Percentiles rank a stretch among this genome's conserved stretches.
phyloP scores from a whole-genome alignment of 1,140 invertebrate species.

The Cryptotermes secundus region DNA sequence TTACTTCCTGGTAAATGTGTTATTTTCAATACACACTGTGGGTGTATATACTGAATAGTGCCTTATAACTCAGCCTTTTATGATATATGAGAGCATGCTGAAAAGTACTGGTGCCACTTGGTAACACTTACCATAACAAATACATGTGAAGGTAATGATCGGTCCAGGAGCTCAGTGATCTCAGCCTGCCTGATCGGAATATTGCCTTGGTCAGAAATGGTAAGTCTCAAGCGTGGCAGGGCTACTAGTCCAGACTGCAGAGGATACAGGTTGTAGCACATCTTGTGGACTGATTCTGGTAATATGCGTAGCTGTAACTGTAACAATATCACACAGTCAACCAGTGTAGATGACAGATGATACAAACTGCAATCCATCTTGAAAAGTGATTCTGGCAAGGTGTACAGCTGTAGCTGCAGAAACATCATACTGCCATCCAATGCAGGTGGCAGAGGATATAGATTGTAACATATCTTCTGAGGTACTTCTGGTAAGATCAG shows the following conservation, averaged over 20 bases:
- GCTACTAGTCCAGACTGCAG: slow-evolving; percentile 67
- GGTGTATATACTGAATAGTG: too few species aligned
- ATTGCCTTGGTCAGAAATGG: slow-evolving; percentile 51
- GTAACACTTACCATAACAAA: slow-evolving; percentile 61
- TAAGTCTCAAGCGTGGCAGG: slow-evolving; percentile 64
- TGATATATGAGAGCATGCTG: too few species aligned
- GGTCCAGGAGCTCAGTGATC: slow-evolving; percentile 55
- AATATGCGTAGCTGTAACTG: slow-evolving; percentile 65
- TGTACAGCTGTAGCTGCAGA: too few species aligned
- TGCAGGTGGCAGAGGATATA: too few species aligned
- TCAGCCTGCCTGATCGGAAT: slow-evolving; percentile 45
- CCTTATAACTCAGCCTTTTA: too few species aligned
- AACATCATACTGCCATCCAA: too few species aligned
- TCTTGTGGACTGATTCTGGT: slow-evolving; percentile 58
- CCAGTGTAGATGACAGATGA: too few species aligned
- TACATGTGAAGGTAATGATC: slow-evolving; percentile 58
- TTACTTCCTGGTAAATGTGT: neutral
- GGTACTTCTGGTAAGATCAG: too few species aligned
- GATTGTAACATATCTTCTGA: too few species aligned
- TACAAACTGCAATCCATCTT: too few species aligned
- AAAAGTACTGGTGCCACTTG: too few species aligned
- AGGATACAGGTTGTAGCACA: slow-evolving; percentile 73
- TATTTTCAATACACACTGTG: neutral
- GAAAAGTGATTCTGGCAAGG: too few species aligned
- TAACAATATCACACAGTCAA: slow-evolving; percentile 38